Evolutionary conservation across 2,797 vertebrate species (phyloP), one percentile per base, ranked within the genome.

Genomic region (Chelidonichthys spinosus): DNA sequence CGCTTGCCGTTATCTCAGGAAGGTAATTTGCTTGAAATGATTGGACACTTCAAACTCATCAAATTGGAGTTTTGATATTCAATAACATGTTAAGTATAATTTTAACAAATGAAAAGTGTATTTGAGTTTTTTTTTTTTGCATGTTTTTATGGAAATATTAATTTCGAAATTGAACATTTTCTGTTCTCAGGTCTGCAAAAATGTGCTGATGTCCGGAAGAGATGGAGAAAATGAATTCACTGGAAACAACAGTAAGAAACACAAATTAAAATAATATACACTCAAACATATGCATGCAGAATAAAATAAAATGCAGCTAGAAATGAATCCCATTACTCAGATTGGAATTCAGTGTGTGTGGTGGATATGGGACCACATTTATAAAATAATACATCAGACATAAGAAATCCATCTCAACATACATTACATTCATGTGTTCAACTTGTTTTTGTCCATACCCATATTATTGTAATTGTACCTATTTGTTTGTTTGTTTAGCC

Each of bases 171-270:
- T 3, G 8, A 11, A 50, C 2, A 5, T 63, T 59, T 87, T 71
- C 40, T 72, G 44, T 71, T 71, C 69, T 55, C 81, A 97, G 96
- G 94, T 96, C 0, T 96, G 95, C 63, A 93, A 94, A 55, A 94
- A 92, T 1, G 95, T 96, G 69, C 87, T 96, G 73, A 93, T 97
- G 74, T 95, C 85, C 66, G 88, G 87, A 76, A 81, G 84, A 76
- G 84, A 89, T 3, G 69, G 88, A 0, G 93, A 94, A 82, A 92
- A 90, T 81, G 90, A 90, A 0, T 92, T 91, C 0, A 79, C 72
- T 2, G 94, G 93, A 50, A 83, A 79, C 47, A 94, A 84, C 69
- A 92, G 88, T 80, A 72, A 80, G 81, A 76, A 54, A 17, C 2
- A 6, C 6, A 2, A 7, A 15, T 3, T 13, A n/a, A 15, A 11